phyloP scores from a whole-genome alignment of 2,797 vertebrate genomes.

The Lagorchestes hirsutus region DNA sequence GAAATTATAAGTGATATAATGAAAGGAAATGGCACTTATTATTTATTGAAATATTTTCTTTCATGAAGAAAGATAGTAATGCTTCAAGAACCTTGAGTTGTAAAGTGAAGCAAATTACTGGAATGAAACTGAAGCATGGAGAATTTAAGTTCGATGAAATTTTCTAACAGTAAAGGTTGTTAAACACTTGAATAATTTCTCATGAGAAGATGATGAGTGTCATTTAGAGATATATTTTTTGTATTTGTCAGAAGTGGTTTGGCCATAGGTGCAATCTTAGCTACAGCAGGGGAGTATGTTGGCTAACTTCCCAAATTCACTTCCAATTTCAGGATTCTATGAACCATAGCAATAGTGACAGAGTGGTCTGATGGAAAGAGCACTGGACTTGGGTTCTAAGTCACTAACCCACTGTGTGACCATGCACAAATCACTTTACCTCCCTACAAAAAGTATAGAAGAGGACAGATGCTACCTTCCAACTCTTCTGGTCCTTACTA shows the following conservation, averaged over 20 bases:
- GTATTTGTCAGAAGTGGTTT: neutral
- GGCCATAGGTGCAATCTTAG: neutral
- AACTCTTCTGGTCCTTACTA: neutral
- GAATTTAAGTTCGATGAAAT: neutral
- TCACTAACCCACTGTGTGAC: neutral
- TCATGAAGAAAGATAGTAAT: slow-evolving; percentile 4
- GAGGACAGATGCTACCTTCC: neutral
- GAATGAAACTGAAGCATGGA: slow-evolving; percentile 8
- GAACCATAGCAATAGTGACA: neutral
- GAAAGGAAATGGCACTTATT: neutral
- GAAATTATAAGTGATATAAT: neutral
- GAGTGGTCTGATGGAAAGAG: neutral
- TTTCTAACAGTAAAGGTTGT: neutral
- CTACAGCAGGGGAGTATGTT: neutral
- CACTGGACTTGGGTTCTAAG: neutral
- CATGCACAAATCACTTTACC: neutral
- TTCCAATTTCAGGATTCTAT: neutral
- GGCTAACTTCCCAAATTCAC: neutral
- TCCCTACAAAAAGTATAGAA: neutral
- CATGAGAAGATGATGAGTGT: slow-evolving; percentile 22
- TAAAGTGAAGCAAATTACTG: neutral
- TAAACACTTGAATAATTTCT: slow-evolving; percentile 31
- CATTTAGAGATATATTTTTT: slow-evolving; percentile 14
- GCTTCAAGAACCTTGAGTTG: neutral
- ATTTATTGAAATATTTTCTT: slow-evolving; percentile 37